Base-by-base conservation (phyloP, 2,888 invertebrate species). In the Unio delphinus region DNA sequence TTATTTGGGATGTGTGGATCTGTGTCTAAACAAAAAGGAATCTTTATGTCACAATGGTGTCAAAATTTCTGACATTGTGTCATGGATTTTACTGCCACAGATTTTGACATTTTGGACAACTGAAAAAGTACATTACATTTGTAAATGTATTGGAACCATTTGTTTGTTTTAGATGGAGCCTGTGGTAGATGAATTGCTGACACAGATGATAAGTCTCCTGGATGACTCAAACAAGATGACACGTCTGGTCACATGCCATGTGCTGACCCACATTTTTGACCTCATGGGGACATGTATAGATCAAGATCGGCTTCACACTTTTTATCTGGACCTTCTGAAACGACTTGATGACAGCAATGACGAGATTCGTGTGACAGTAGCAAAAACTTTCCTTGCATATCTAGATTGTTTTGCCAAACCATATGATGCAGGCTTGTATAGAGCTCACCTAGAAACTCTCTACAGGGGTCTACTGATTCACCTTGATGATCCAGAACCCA, bases 381-480 rank as follows among this genome's bases (percentile, higher is more conserved):
- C 94, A 1, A 92, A 92, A 69, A 92, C 93, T 1, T 87, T 95
- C 6, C 89, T 91, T 65, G 90, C 92, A 7, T 88, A 95, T 79
- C 93, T 94, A 90, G 87, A 88, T 66, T 90, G 86, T 70, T 89
- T 91, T 66, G 82, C 86, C 55, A 73, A 76, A 6, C 91, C 92
- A 45, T 95, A 86, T 87, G 92, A 93, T 85, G 89, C 91, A 34
- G 82, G 84, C 0, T 92, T 85, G 92, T 91, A 90, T 75, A 72
- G 86, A 56, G 87, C 88, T 8, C 94, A 95, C 84, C 89, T 95
- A 7, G 94, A 95, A 85, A 92, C 93, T 0, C 89, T 94, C 0
- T 94, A 94, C 82, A 93, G 93, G 83, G 94, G 95, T 3, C 91
- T 95, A 83, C 91, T 97, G 65, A 92, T 95, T 67, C 96, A 97